Evolutionary conservation across 2,113 vertebrate genomes (phyloP).

Genomic region (Cichladusa arquata): DNA sequence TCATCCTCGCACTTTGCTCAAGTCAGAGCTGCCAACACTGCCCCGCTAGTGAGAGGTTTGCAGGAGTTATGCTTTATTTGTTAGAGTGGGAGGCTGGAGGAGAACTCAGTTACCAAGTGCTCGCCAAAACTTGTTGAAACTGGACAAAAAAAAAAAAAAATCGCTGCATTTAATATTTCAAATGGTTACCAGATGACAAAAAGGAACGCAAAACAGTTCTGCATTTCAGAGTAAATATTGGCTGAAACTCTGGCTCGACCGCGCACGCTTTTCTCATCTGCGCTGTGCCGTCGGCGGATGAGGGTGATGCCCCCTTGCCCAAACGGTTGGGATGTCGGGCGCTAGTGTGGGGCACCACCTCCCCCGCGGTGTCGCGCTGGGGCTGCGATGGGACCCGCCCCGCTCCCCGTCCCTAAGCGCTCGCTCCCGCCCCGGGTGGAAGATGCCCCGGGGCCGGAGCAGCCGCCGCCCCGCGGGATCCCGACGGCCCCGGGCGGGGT

Average conservation of each 20-base stretch:
- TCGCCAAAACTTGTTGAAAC: conserved; percentile 69
- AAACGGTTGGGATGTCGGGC: too few relatives aligned
- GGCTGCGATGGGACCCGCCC: not conserved
- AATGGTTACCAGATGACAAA: conserved; percentile 38
- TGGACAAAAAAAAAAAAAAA: not conserved
- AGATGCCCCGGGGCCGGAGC: not conserved
- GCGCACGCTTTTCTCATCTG: not conserved
- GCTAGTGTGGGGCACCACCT: fast-evolving
- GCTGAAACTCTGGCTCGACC: not conserved
- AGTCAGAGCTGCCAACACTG: not conserved
- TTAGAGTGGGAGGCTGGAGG: not conserved
- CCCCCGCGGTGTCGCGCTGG: fast-evolving
- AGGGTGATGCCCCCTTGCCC: not conserved
- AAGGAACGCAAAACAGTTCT: not conserved
- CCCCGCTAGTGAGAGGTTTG: not conserved
- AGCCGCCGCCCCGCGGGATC: not conserved
- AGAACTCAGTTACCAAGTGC: conserved; percentile 23
- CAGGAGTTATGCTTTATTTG: not conserved
- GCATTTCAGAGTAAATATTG: conserved; percentile 22
- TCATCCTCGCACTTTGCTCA: not conserved
- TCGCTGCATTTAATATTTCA: not conserved
- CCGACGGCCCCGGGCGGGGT: too few relatives aligned
- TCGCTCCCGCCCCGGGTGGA: fast-evolving
- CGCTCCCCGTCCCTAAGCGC: not conserved
- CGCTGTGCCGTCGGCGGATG: not conserved